These are phyloP conservation scores for Ariopsis seemanni DNA, from an alignment of 2,113 vertebrate genomes.

Conservation along the genomic window DNA sequence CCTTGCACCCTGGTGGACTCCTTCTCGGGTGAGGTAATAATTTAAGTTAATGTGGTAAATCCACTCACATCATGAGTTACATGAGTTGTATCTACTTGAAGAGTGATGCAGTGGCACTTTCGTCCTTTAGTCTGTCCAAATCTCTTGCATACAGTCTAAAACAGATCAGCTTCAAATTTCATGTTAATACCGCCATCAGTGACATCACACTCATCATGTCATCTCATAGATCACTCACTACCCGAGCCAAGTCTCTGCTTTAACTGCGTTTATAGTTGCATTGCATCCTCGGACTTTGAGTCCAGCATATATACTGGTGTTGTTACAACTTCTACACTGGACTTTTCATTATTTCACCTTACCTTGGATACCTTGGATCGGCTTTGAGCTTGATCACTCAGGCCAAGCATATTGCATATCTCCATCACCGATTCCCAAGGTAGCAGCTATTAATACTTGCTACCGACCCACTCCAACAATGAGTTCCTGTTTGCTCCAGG, in stretches of 20 bases:
- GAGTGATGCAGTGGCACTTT: neutral
- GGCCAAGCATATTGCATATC: no score
- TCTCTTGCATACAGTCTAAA: neutral
- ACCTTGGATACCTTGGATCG: no score
- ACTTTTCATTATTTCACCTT: neutral
- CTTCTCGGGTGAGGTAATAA: no score
- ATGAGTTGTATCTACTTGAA: neutral
- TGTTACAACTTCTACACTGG: neutral
- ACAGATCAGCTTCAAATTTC: neutral
- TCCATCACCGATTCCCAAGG: no score
- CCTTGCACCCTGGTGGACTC: no score
- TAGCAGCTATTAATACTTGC: no score
- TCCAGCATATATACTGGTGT: neutral
- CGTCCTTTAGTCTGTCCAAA: neutral
- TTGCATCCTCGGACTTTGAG: neutral
- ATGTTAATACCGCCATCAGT: neutral
- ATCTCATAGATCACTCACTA: neutral
- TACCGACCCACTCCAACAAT: no score
- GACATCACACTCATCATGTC: neutral
- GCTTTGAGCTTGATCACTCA: no score
- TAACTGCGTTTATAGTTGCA: neutral
- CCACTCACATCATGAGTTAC: no score
- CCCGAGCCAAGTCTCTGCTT: neutral
- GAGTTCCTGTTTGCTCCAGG: no score
- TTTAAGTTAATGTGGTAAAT: no score